Evolutionary conservation across 2,888 invertebrate species (phyloP), one percentile per base, ranked within the genome.

Genomic region (Arge pagana): DNA sequence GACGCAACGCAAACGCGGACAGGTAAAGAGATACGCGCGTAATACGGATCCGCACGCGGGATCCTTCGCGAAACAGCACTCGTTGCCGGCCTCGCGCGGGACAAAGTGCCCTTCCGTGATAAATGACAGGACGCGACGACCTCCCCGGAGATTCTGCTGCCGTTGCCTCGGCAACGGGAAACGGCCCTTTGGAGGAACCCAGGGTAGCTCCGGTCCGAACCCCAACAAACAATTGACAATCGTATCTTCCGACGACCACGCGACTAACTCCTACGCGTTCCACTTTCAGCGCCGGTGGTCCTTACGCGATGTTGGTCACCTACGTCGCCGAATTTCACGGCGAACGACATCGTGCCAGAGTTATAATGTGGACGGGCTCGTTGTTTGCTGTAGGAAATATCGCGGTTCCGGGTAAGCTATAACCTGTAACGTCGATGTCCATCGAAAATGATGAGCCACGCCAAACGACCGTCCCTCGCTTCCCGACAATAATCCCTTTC

Each of bases 251-350:
- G 4, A 30, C 21, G 30, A 13, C 16, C 8, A 39, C n/a, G n/a
- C n/a, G n/a, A n/a, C n/a, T n/a, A 40, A 26, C 8, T 2, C 42
- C 19, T 8, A 13, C 30, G 23, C 18, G 23, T 15, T 35, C 19
- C 24, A 15, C 23, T 45, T 45, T 61, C 63, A 86, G 86, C 54
- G 80, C 82, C 50, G 83, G 83, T 59, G 90, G 90, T 1, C 90
- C 90, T 1, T 86, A 86, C 67, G 88, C 90, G 0, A 85, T 89
- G 3, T 73, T 88, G 36, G 82, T 86, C 66, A 82, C 88, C 0
- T 89, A 89, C 71, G 66, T 90, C 37, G 85, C 88, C 0, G 91
- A 91, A 72, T 81, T 90, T 50, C 90, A 90, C 68, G 81, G 85
- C 18, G 78, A 82, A 0, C 80, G 83, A 53, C 80, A 87, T 60